Conservation (phyloP, 2,888 invertebrate genomes). For the Drosophila prostipennis region DNA sequence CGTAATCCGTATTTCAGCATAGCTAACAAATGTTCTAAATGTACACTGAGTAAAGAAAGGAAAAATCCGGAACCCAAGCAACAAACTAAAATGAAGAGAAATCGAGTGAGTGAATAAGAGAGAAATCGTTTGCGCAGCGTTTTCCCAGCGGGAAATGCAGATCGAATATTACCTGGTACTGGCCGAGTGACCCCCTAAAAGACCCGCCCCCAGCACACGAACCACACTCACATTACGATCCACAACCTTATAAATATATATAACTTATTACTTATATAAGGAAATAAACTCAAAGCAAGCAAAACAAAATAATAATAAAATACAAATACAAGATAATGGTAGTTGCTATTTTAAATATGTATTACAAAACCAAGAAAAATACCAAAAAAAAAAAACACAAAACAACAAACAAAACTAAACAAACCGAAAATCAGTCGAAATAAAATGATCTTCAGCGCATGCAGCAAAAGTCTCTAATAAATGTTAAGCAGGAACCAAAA, state of each 20-base stretch:
- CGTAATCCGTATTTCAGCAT: conserved; percentile 71
- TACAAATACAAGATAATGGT: conserved; percentile 65
- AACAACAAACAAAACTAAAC: conserved; percentile 32
- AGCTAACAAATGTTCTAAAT: conserved; percentile 72
- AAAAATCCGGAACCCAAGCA: conserved; percentile 35
- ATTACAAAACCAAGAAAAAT: conserved; percentile 61
- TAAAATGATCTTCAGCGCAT: conserved; percentile 37
- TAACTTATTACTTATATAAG: conserved; percentile 79
- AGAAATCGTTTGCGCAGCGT: conserved; percentile 29
- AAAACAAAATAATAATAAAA: conserved; percentile 53
- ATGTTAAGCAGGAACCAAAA: conserved; percentile 68
- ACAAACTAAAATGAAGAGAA: conserved; percentile 32
- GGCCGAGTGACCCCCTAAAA: conserved; percentile 8
- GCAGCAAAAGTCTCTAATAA: conserved; percentile 50
- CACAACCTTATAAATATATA: conserved; percentile 73
- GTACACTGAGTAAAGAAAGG: conserved; percentile 58
- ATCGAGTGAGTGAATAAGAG: conserved; percentile 15
- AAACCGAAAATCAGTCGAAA: conserved; percentile 43
- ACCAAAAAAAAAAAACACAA: conserved; percentile 37
- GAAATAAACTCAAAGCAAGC: conserved; percentile 57
- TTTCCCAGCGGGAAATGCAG: conserved; percentile 27
- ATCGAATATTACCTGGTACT: conserved; percentile 25
- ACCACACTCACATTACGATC: conserved; percentile 41
- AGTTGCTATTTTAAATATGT: conserved; percentile 80
- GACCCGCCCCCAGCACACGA: conserved; percentile 13